Percentiles rank a stretch among this genome's conserved stretches.
These are phyloP conservation scores for Thryonomys swinderianus DNA, from an alignment of 2,113 vertebrate genomes.

Conservation along the genomic window DNA sequence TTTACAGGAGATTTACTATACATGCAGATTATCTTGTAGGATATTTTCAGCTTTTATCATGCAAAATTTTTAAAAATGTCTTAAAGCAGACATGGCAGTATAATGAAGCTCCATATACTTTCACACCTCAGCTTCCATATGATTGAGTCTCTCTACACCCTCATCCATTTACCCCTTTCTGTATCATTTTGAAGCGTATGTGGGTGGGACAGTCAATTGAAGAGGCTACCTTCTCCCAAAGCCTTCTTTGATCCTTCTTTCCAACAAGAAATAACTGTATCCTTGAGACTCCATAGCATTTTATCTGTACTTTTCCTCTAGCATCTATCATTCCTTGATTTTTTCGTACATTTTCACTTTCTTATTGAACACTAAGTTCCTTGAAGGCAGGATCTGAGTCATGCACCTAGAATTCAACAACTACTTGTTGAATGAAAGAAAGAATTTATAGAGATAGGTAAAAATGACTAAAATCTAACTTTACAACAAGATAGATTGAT, in stretches of 20 bases:
- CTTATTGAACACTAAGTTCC: background rate
- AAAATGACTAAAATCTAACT: conserved; percentile 28
- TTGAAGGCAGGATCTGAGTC: background rate
- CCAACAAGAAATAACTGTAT: background rate
- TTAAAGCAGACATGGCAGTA: background rate
- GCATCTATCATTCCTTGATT: background rate
- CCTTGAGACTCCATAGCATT: background rate
- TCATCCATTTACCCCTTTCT: background rate
- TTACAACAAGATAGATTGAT: conserved; percentile 37
- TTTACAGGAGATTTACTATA: background rate
- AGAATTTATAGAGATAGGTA: background rate
- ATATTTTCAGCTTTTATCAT: conserved; percentile 25
- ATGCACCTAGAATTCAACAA: conserved; percentile 15
- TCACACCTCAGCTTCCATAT: background rate
- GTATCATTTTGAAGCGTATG: background rate
- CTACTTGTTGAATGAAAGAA: conserved; percentile 50
- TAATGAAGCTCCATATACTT: background rate
- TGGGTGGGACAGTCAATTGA: background rate
- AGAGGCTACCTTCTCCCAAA: background rate
- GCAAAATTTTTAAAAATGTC: background rate
- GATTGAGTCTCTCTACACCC: background rate
- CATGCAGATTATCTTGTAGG: background rate
- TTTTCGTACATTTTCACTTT: conserved; percentile 16
- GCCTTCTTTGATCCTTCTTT: background rate
- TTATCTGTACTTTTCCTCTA: background rate